Conservation (phyloP, 2,797 vertebrate genomes). For the Calcarius lapponicus region DNA sequence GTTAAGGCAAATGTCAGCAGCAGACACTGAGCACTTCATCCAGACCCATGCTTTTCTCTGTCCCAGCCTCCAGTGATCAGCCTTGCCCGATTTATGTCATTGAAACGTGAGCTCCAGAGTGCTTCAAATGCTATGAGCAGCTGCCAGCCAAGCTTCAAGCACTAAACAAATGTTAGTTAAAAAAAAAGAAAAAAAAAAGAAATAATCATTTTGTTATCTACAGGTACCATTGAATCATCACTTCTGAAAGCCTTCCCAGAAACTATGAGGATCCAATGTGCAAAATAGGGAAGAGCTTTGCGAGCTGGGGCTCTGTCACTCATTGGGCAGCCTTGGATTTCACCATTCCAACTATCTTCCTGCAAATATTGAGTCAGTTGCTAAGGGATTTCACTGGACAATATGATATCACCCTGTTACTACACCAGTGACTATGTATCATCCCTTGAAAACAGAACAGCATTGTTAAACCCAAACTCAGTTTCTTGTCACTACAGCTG, state of each 20-base stretch:
- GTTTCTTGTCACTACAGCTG: conserved; percentile 48
- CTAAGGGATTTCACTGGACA: conserved; percentile 58
- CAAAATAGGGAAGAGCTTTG: background rate
- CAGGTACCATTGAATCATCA: background rate
- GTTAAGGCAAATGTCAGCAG: conserved; percentile 23
- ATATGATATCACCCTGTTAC: conserved; percentile 46
- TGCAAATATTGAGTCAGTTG: conserved; percentile 61
- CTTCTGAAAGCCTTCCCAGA: background rate
- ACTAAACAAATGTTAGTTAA: background rate
- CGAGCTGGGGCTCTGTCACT: background rate
- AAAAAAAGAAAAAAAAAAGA: background rate
- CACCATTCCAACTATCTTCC: background rate
- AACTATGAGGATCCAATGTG: background rate
- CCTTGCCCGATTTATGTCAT: background rate
- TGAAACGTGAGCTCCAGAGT: background rate
- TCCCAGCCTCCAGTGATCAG: background rate
- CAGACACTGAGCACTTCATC: background rate
- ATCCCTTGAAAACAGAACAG: conserved; percentile 35
- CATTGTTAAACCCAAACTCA: background rate
- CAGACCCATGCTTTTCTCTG: background rate
- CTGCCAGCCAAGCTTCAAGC: background rate
- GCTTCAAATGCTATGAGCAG: background rate
- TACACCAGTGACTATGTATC: conserved; percentile 25
- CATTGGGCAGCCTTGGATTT: background rate
- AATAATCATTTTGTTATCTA: background rate